phyloP scores from a whole-genome alignment of 1,140 invertebrate species.

The Cyrtorhinus lividipennis region DNA sequence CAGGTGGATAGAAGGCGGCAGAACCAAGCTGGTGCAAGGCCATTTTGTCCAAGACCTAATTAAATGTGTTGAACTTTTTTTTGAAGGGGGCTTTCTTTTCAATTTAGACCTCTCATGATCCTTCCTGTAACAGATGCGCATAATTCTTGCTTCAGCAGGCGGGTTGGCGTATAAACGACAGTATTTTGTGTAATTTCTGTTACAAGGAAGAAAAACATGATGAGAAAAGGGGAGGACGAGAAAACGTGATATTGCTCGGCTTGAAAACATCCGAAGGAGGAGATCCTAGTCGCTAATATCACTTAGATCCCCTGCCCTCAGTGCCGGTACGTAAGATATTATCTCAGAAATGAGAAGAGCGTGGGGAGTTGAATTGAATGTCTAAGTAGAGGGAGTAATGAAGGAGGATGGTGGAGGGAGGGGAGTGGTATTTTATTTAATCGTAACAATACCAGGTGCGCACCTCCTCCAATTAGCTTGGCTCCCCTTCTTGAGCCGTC shows the following conservation, averaged over 20 bases:
- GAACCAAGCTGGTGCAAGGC: too few species aligned
- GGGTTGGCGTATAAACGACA: not conserved
- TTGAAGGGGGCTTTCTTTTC: not conserved
- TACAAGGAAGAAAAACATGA: not conserved
- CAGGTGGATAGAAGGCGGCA: too few species aligned
- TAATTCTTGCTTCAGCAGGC: not conserved
- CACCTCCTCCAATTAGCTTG: not conserved
- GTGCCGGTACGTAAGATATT: too few species aligned
- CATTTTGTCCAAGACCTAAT: too few species aligned
- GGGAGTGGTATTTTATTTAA: not conserved
- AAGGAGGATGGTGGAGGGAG: not conserved
- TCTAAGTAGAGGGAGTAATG: too few species aligned
- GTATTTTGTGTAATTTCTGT: not conserved
- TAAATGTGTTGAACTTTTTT: too few species aligned
- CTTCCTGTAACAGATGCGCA: not conserved
- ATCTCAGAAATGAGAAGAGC: too few species aligned
- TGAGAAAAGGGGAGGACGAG: not conserved
- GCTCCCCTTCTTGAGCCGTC: too few species aligned
- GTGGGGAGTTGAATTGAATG: too few species aligned
- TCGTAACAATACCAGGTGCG: constrained; percentile 1
- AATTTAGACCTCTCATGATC: not conserved
- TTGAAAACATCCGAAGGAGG: not conserved
- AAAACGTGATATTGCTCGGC: not conserved
- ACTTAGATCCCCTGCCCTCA: not conserved
- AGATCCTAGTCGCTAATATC: not conserved